Conservation (phyloP, 2,888 invertebrate species). For the Acleris literana region DNA sequence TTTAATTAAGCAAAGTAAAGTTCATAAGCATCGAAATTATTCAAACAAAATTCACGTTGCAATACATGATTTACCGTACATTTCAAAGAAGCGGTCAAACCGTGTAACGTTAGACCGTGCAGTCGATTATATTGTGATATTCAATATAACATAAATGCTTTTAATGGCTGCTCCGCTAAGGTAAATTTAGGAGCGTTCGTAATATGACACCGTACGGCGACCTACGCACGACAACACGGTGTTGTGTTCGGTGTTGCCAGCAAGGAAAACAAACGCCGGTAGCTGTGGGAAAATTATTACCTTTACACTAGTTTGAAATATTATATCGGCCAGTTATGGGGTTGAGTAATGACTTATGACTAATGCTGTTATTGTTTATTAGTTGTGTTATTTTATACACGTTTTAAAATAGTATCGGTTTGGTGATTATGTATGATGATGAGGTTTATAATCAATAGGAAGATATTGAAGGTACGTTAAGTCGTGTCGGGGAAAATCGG, state of each 20-base stretch:
- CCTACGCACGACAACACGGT: constrained; percentile 59
- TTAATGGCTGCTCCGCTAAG: constrained; percentile 78
- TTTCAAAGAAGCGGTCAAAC: constrained; percentile 37
- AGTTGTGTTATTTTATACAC: not conserved
- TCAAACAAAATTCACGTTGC: not conserved
- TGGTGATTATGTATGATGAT: not conserved
- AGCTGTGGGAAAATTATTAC: constrained; percentile 31
- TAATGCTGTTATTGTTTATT: not conserved
- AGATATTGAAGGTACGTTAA: too few species aligned
- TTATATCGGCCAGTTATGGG: constrained; percentile 2
- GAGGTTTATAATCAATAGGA: too few species aligned
- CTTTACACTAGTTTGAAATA: constrained; percentile 17
- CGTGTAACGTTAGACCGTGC: constrained; percentile 53
- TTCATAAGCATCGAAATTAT: not conserved
- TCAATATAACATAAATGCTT: constrained; percentile 80
- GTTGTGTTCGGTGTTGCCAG: constrained; percentile 59
- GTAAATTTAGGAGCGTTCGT: constrained; percentile 82
- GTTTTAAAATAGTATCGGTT: not conserved
- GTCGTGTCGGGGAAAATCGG: too few species aligned
- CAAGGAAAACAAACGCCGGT: constrained; percentile 50
- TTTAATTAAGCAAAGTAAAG: not conserved
- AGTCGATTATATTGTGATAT: constrained; percentile 71
- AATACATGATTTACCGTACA: constrained; percentile 1
- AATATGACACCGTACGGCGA: constrained; percentile 63
- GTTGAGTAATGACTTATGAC: constrained; percentile 13